Evolutionary conservation across 53 echinoderm and acorn worm genomes (phyloP).

Genomic region (Luidia sarsii): DNA sequence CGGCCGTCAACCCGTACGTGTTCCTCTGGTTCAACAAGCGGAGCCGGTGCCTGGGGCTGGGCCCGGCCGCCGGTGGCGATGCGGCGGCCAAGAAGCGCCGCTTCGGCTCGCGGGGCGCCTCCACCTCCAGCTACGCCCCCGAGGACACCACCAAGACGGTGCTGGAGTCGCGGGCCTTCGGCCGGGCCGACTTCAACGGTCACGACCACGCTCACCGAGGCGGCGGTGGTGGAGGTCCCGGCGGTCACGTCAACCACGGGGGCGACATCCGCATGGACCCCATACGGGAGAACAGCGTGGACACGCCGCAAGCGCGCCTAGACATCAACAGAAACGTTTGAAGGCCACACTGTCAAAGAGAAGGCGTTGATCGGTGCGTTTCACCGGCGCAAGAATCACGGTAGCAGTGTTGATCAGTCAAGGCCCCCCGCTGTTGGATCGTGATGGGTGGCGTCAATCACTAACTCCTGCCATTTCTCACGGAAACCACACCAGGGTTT

Average conservation of each 20-base stretch:
- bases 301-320: neutral
- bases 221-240: too few species aligned
- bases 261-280: constrained; percentile 47
- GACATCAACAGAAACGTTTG: constrained; percentile 13
- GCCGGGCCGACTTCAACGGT: constrained; percentile 18
- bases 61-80: neutral
- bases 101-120: constrained; percentile 25
- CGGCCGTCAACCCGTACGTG: constrained; percentile 90
- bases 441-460: too few species aligned
- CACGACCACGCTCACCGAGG: constrained; percentile 6
- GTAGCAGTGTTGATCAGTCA: too few species aligned
- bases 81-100: constrained; percentile 2
- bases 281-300: constrained; percentile 18
- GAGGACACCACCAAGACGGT: constrained; percentile 45
- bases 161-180: constrained; percentile 15
- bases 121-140: constrained; percentile 39
- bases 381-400: too few species aligned
- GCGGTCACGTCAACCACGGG: constrained; percentile 1
- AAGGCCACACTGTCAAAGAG: too few species aligned
- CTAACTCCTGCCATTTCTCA: too few species aligned
- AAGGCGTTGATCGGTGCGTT: too few species aligned
- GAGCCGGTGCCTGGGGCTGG: constrained; percentile 22
- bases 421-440: too few species aligned
- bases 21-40: constrained; percentile 85
- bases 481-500: too few species aligned